Conservation (phyloP, 2,888 invertebrate species). For the Acheta domesticus region DNA sequence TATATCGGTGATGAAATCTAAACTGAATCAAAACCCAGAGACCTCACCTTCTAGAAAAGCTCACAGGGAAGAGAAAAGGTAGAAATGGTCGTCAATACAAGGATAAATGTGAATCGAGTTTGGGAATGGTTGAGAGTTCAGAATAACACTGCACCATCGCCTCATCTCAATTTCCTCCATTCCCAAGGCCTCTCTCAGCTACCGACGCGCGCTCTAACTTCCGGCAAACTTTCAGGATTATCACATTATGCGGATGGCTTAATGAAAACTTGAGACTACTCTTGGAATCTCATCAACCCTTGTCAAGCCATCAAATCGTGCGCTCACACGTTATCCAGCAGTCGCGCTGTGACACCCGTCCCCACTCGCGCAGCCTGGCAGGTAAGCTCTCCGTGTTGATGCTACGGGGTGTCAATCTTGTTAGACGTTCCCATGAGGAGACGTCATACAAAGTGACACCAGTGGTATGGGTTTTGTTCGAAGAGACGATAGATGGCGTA, state of each 20-base stretch:
- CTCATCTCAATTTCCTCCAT: not conserved
- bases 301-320: slow-evolving; percentile 5
- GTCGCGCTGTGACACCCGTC: not conserved
- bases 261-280: slow-evolving; percentile 4
- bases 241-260: slow-evolving; percentile 18
- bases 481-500: no score
- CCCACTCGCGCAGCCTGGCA: not conserved
- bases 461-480: no score
- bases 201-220: not conserved
- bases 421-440: not conserved
- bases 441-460: no score
- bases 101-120: no score
- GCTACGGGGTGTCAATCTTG: not conserved
- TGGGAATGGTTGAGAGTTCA: no score
- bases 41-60: no score
- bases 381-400: not conserved
- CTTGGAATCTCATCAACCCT: slow-evolving; percentile 18
- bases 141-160: not conserved
- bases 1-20: no score
- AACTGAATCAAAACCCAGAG: no score
- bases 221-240: not conserved
- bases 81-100: no score
- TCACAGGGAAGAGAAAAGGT: no score
- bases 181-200: not conserved
- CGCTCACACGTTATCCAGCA: not conserved